These are phyloP conservation scores for Serrognathus titanus DNA, from an alignment of 2,888 invertebrate genomes.

Conservation along the genomic window DNA sequence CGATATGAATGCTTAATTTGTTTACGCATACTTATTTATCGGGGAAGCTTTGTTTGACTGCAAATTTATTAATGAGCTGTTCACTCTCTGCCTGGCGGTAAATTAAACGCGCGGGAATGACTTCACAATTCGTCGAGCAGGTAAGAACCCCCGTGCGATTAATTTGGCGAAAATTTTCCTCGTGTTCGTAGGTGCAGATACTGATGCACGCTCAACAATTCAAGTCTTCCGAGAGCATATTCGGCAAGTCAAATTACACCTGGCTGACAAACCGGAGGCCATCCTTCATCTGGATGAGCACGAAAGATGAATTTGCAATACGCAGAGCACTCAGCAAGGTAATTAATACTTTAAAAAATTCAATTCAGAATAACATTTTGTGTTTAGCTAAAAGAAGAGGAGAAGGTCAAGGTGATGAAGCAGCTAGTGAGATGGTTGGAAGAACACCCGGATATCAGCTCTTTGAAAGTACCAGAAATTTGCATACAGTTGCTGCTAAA, in stretches of 20 bases:
- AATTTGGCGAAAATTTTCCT: too few species aligned
- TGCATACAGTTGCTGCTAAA: conserved; percentile 33
- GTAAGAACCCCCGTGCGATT: conserved; percentile 1
- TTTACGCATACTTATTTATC: conserved; percentile 1
- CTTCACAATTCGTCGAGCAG: conserved; percentile 12
- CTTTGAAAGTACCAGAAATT: conserved; percentile 37
- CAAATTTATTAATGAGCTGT: too few species aligned
- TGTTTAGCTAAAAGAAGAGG: conserved; percentile 35
- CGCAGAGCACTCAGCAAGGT: conserved; percentile 36
- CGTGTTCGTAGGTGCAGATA: conserved; percentile 33
- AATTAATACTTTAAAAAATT: conserved; percentile 2
- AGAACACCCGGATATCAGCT: conserved; percentile 31
- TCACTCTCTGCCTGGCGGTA: too few species aligned
- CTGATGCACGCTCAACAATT: conserved; percentile 41
- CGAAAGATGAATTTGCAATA: conserved; percentile 38
- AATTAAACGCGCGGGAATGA: neutral
- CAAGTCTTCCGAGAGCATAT: conserved; percentile 30
- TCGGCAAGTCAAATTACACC: conserved; percentile 35
- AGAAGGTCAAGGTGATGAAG: conserved; percentile 36
- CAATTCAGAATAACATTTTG: conserved; percentile 5
- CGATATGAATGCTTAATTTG: conserved; percentile 10
- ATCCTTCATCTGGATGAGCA: conserved; percentile 34
- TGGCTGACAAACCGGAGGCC: conserved; percentile 38
- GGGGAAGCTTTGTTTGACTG: too few species aligned
- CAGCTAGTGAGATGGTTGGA: conserved; percentile 37